Evolutionary conservation across 2,888 invertebrate species (phyloP), one percentile per base, ranked within the genome.

Genomic region (Spodoptera exigua): DNA sequence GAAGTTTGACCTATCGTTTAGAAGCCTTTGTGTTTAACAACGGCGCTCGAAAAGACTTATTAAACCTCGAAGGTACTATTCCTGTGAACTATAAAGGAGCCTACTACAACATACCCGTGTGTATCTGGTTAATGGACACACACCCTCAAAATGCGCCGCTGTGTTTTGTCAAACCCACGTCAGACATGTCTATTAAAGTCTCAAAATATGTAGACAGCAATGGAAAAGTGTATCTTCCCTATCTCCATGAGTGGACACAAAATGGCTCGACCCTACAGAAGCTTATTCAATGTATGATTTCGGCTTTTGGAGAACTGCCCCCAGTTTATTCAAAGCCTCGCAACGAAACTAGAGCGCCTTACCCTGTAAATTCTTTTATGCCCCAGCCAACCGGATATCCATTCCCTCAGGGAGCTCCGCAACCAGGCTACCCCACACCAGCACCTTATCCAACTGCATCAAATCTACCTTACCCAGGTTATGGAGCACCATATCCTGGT

Each of bases 71-170:
- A 83, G 99, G 99, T 53, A 99, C 99, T 7, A 98, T 99, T 81
- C 99, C 99, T 41, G 98, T 99, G 1, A 95, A 95, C 53, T 99
- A 97, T 86, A 98, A 97, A 96, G 97, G 98, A 92, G 94, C 95
- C 60, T 95, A 95, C 44, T 99, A 99, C 92, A 98, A 99, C 92
- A 99, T 99, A 88, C 99, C 99, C 12, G 96, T 99, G 39, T 97
- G 97, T 85, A 97, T 99, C 81, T 99, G 98, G 98, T 87, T 99
- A 48, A 97, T 98, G 96, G 99, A 99, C 85, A 99, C 99, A 3
- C 99, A 99, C 95, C 99, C 99, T 0, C 96, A 97, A 86, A 98
- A 98, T 93, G 98, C 99, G 35, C 99, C 99, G 0, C 96, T 99
- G 92, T 97, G 97, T 85, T 98, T 97, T 83, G 99, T 99, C 0